phyloP scores from a whole-genome alignment of 1,140 invertebrate species.

The Caenorhabditis inopinata region DNA sequence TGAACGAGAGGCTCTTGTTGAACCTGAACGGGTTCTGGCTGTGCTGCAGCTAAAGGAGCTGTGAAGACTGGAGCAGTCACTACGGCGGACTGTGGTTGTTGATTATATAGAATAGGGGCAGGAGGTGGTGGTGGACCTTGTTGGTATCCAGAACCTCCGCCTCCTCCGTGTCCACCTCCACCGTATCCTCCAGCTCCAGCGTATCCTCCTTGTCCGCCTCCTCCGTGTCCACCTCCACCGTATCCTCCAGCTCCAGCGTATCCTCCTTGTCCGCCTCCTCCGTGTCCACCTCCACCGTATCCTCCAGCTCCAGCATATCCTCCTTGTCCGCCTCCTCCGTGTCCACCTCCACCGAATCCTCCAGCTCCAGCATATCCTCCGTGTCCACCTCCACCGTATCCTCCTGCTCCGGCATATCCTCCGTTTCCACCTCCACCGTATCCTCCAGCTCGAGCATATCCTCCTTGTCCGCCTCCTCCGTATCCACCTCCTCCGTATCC shows the following conservation, averaged over 20 bases:
- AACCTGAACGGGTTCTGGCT: background rate
- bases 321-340: background rate
- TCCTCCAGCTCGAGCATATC: background rate
- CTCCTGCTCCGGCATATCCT: background rate
- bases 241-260: background rate
- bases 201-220: background rate
- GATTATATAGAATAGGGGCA: background rate
- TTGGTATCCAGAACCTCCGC: background rate
- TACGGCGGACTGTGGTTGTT: background rate
- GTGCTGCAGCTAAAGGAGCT: background rate
- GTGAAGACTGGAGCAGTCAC: background rate
- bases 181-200: background rate
- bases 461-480: background rate
- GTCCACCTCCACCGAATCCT: background rate
- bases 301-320: background rate
- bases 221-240: background rate
- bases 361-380: background rate
- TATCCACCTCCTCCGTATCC: background rate
- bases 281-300: background rate
- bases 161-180: background rate
- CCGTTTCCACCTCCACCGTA: background rate
- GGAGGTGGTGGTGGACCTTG: background rate
- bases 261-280: no score
- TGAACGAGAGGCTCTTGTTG: background rate
- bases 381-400: background rate